phyloP scores from a whole-genome alignment of 2,888 invertebrate species.

The Drosophila buzzatii region DNA sequence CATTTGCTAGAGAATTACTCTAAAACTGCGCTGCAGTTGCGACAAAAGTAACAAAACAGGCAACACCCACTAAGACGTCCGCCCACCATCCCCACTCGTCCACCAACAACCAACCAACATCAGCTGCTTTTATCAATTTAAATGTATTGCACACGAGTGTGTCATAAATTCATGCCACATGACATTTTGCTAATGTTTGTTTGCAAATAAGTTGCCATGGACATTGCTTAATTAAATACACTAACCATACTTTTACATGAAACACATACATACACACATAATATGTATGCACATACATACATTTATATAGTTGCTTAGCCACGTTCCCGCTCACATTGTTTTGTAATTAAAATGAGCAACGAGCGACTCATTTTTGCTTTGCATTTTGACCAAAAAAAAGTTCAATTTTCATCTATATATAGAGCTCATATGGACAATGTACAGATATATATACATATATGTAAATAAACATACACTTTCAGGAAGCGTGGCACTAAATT shows the following conservation, averaged over 20 bases:
- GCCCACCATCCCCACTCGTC: neutral
- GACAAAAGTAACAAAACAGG: constrained; percentile 49
- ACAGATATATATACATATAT: neutral
- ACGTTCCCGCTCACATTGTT: constrained; percentile 48
- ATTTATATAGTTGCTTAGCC: constrained; percentile 3
- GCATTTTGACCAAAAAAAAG: constrained; percentile 56
- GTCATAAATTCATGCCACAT: constrained; percentile 77
- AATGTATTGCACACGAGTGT: constrained; percentile 81
- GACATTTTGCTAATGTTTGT: constrained; percentile 76
- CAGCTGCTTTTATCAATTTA: constrained; percentile 80
- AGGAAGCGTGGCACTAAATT: no score
- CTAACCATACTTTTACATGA: constrained; percentile 31
- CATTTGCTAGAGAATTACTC: constrained; percentile 78
- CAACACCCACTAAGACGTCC: constrained; percentile 21
- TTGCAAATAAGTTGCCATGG: constrained; percentile 55
- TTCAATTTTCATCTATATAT: constrained; percentile 64
- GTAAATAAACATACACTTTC: neutral
- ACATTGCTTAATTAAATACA: constrained; percentile 68
- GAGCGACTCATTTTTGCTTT: constrained; percentile 35
- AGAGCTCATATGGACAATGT: neutral
- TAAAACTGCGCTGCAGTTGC: constrained; percentile 78
- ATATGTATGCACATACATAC: neutral
- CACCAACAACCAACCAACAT: constrained; percentile 7
- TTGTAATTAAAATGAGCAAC: constrained; percentile 70
- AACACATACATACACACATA: neutral